Conservation (phyloP, 2,888 invertebrate species). For the Drosophila borealis region DNA sequence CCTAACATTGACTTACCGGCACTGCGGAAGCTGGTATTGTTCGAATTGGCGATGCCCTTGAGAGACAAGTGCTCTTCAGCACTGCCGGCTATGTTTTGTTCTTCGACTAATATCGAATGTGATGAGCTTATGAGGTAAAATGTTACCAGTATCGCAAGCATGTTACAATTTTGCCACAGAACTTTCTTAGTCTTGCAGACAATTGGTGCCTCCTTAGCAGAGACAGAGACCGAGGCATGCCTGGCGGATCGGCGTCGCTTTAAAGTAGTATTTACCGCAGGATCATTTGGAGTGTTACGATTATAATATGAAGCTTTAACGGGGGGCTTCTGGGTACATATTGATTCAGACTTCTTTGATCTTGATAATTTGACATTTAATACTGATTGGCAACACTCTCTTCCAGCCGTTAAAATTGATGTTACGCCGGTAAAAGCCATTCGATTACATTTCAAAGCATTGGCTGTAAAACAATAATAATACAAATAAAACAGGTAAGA, state of each 20-base stretch:
- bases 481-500: not conserved
- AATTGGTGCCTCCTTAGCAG: not conserved
- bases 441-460: constrained; percentile 4
- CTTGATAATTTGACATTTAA: constrained; percentile 29
- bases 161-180: constrained; percentile 13
- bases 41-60: constrained; percentile 11
- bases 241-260: not conserved
- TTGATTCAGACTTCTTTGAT: constrained; percentile 10
- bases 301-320: not conserved
- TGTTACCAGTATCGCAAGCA: constrained; percentile 36
- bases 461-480: constrained; percentile 15
- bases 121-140: constrained; percentile 47
- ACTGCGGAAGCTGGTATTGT: constrained; percentile 26
- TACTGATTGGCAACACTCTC: constrained; percentile 24
- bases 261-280: not conserved
- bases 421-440: not conserved
- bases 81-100: constrained; percentile 45
- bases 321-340: not conserved
- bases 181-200: not conserved
- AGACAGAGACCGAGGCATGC: not conserved
- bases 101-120: constrained; percentile 65
- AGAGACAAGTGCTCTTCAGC: constrained; percentile 20
- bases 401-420: not conserved
- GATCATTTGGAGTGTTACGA: not conserved
- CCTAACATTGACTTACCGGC: constrained; percentile 36